Conservation (phyloP, 1,140 invertebrate genomes). For the Euglossa dilemma region DNA sequence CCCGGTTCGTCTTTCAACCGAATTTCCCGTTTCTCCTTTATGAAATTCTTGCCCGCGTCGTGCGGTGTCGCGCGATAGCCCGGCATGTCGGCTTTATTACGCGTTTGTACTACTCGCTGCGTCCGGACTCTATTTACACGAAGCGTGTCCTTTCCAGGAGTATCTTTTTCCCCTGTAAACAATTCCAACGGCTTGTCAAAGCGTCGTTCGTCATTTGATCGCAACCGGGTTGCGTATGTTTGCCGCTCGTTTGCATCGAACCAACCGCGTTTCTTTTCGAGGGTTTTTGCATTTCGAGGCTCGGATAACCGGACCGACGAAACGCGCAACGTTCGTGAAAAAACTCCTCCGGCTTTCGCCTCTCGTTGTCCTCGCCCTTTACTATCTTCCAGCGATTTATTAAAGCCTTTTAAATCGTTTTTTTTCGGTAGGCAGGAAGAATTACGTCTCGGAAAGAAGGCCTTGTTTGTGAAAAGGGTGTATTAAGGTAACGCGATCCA, state of each 20-base stretch:
- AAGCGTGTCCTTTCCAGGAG: neutral
- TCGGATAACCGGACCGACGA: no score
- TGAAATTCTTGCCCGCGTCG: neutral
- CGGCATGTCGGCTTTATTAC: slow-evolving; percentile 4
- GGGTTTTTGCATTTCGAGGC: no score
- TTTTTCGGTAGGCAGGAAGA: neutral
- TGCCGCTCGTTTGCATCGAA: neutral
- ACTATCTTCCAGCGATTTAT: neutral
- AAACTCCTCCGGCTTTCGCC: no score
- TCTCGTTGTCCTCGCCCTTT: no score
- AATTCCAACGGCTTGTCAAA: neutral
- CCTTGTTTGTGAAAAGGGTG: no score
- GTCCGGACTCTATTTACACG: neutral
- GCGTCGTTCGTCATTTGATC: neutral
- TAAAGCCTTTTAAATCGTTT: neutral
- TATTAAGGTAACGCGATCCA: neutral
- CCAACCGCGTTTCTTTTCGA: neutral
- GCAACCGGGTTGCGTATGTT: neutral
- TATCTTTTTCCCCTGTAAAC: neutral
- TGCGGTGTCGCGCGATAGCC: no score
- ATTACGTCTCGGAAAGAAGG: neutral
- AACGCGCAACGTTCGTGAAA: no score
- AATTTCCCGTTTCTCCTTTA: neutral
- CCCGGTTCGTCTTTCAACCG: neutral
- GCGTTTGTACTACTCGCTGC: slow-evolving; percentile 22